Evolutionary conservation across 2,888 invertebrate species (phyloP).

Genomic region (Hedychridium roseum): DNA sequence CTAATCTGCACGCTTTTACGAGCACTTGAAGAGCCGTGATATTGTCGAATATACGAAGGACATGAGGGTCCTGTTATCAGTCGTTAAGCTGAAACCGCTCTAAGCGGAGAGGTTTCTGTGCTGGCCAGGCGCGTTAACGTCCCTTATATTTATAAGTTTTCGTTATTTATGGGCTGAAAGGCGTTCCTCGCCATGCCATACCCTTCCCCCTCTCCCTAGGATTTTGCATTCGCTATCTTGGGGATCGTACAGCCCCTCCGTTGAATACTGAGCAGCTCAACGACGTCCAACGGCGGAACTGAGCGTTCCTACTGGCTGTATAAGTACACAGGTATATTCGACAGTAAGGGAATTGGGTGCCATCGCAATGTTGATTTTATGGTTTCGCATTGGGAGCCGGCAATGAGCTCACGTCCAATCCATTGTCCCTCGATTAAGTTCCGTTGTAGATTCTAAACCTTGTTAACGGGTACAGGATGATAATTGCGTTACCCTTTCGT

Average conservation of each 20-base stretch:
- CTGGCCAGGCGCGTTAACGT: conserved; percentile 2
- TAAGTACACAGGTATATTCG: conserved; percentile 10
- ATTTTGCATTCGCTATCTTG: conserved; percentile 18
- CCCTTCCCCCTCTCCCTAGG: conserved; percentile 1
- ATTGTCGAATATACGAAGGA: background rate
- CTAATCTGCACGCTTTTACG: too few relatives aligned
- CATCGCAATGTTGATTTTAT: conserved; percentile 3
- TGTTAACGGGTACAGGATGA: too few relatives aligned
- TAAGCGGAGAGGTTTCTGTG: background rate
- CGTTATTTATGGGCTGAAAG: conserved; percentile 14
- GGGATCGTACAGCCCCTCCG: conserved; percentile 3
- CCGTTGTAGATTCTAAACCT: too few relatives aligned
- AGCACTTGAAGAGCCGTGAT: conserved; percentile 6
- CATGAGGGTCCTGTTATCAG: conserved; percentile 6
- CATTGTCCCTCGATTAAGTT: too few relatives aligned
- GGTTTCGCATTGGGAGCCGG: too few relatives aligned
- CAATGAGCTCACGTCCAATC: too few relatives aligned
- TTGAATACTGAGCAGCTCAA: conserved; percentile 13
- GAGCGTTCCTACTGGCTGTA: too few relatives aligned
- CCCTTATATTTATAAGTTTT: conserved; percentile 15
- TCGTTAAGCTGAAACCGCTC: conserved; percentile 6
- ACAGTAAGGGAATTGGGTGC: conserved; percentile 25
- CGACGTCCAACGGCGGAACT: too few relatives aligned
- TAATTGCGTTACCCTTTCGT: too few relatives aligned
- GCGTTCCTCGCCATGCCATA: conserved; percentile 7